Conservation (phyloP, 2,888 invertebrate species). For the Drosophila lacicola region DNA sequence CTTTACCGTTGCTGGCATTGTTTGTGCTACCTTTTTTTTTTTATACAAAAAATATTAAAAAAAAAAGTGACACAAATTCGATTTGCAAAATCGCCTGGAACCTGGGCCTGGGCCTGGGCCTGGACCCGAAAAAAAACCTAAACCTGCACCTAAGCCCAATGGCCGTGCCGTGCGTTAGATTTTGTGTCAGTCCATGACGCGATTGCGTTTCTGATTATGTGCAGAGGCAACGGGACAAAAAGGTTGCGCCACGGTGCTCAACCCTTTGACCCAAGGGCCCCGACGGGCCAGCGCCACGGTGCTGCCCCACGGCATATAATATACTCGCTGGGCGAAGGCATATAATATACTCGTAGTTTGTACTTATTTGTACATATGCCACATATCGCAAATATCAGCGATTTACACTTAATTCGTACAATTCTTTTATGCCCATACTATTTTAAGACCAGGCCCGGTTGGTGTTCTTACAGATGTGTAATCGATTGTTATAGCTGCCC, state of each 20-base stretch:
- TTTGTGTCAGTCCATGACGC: constrained; percentile 30
- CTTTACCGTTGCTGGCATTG: constrained; percentile 38
- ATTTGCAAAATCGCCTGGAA: constrained; percentile 52
- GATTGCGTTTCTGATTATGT: constrained; percentile 63
- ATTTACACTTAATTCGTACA: constrained; percentile 52
- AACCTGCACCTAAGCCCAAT: constrained; percentile 42
- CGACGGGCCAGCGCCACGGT: constrained; percentile 1
- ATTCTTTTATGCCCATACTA: constrained; percentile 23
- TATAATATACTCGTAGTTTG: constrained; percentile 16
- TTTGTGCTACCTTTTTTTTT: constrained; percentile 21
- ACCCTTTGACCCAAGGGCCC: constrained; percentile 32
- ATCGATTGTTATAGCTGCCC: no score
- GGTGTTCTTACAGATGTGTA: not conserved
- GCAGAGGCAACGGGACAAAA: constrained; percentile 43
- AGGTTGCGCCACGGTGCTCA: constrained; percentile 38
- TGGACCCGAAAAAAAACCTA: not conserved
- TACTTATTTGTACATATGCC: constrained; percentile 44
- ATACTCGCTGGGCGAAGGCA: constrained; percentile 1
- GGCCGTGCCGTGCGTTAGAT: constrained; percentile 28
- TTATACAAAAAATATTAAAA: constrained; percentile 13
- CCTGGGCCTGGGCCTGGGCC: constrained; percentile 10
- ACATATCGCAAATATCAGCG: constrained; percentile 36
- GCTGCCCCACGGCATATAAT: constrained; percentile 14
- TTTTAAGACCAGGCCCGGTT: not conserved
- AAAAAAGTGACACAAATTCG: constrained; percentile 64